Conservation (phyloP, 2,888 invertebrate species). For the Heliconius ismenius region DNA sequence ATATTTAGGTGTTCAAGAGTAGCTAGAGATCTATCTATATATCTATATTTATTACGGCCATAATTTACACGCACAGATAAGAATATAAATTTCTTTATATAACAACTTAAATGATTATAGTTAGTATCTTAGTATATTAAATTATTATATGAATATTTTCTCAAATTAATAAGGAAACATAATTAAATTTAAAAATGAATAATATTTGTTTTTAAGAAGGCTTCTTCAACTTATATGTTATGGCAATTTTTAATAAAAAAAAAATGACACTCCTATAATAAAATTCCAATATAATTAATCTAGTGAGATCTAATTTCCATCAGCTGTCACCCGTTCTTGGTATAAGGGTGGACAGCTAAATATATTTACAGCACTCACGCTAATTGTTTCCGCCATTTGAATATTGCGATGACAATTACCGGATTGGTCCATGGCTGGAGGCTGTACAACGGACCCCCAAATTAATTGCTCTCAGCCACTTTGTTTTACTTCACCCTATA, state of each 20-base stretch:
- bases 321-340: slow-evolving; percentile 41
- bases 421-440: slow-evolving; percentile 74
- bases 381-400: slow-evolving; percentile 83
- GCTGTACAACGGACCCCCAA: slow-evolving; percentile 65
- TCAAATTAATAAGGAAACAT: too few relatives aligned
- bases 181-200: too few relatives aligned
- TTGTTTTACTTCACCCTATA: slow-evolving; percentile 68
- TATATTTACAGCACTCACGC: slow-evolving; percentile 71
- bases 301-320: slow-evolving; percentile 38
- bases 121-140: too few relatives aligned
- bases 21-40: too few relatives aligned
- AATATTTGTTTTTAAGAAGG: too few relatives aligned
- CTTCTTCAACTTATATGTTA: too few relatives aligned
- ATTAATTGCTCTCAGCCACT: slow-evolving; percentile 76
- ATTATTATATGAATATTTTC: too few relatives aligned
- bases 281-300: slow-evolving; percentile 35
- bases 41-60: too few relatives aligned
- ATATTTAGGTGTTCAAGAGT: too few relatives aligned
- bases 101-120: too few relatives aligned
- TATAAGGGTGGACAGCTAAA: slow-evolving; percentile 53
- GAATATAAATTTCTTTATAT: too few relatives aligned
- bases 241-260: slow-evolving; percentile 1
- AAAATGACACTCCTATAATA: slow-evolving; percentile 11
- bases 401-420: slow-evolving; percentile 80
- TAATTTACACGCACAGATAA: too few relatives aligned